A percentile compares a stretch with the other conserved stretches of the same genome.
phyloP scores from a whole-genome alignment of 2,797 vertebrate species.

The Gymnothorax reevesii region DNA sequence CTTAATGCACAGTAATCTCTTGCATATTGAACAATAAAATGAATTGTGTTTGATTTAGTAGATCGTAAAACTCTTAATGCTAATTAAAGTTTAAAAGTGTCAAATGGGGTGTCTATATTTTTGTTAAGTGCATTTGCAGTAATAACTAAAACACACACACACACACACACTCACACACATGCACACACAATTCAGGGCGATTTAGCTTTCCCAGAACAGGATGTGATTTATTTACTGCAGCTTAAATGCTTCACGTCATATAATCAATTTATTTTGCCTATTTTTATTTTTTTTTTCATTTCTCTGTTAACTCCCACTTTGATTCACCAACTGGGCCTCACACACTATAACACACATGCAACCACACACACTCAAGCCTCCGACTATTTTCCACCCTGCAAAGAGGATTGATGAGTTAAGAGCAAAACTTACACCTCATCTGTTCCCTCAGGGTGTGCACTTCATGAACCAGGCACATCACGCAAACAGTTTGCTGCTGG shows the following conservation, averaged over 20 bases:
- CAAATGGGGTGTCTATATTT: no score
- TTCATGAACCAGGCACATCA: conserved; percentile 40
- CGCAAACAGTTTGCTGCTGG: conserved; percentile 38
- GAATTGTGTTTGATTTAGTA: no score
- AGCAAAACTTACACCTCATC: conserved; percentile 26
- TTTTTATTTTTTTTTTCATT: background rate
- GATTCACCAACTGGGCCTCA: background rate
- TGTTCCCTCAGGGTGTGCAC: conserved; percentile 41
- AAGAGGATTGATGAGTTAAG: background rate
- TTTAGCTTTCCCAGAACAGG: background rate
- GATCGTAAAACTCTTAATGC: no score
- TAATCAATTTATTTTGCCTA: background rate
- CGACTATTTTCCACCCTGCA: background rate
- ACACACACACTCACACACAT: background rate
- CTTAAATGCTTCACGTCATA: background rate
- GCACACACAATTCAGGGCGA: background rate
- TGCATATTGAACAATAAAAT: no score
- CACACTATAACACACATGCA: background rate
- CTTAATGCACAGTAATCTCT: no score
- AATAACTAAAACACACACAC: conserved; percentile 24
- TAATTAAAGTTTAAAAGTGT: no score
- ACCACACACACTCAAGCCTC: background rate
- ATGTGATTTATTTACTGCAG: background rate
- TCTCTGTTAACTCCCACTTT: background rate
- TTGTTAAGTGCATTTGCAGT: no score